phyloP scores from a whole-genome alignment of 2,888 invertebrate genomes.

The Synanthedon myopaeformis region DNA sequence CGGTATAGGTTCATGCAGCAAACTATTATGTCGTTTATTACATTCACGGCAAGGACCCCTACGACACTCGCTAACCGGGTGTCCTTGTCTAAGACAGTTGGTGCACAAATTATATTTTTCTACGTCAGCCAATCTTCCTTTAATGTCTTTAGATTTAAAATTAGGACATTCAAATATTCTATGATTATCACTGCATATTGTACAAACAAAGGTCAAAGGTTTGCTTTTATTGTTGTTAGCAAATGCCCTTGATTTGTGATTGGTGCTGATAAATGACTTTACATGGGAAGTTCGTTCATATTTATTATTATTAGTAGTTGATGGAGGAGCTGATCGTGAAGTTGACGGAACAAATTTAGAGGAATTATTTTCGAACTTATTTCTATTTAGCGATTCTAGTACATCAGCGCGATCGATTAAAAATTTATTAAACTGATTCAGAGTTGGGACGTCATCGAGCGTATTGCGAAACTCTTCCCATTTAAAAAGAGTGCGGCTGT shows the following conservation, averaged over 20 bases:
- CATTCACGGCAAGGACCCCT: neutral
- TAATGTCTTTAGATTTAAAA: conserved; percentile 1
- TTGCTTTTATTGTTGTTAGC: neutral
- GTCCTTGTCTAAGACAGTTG: neutral
- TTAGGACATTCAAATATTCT: conserved; percentile 4
- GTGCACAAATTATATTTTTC: conserved; percentile 2
- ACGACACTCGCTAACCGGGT: too few species aligned
- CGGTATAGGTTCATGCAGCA: neutral
- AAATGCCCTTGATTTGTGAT: neutral
- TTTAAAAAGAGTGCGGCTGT: conserved; percentile 6
- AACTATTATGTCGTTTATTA: neutral
- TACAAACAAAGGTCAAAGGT: neutral
- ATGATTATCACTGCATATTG: conserved; percentile 3
- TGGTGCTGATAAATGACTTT: too few species aligned
- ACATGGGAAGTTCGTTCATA: too few species aligned
- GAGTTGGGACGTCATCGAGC: conserved; percentile 1
- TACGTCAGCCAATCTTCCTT: conserved; percentile 1
- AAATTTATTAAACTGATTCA: conserved; percentile 4
- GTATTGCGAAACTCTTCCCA: conserved; percentile 6
- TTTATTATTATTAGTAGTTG: too few species aligned
- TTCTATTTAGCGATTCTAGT: conserved; percentile 1
- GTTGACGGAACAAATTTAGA: too few species aligned
- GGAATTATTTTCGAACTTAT: neutral
- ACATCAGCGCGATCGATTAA: conserved; percentile 4
- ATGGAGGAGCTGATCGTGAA: too few species aligned